Percentiles rank a stretch among this genome's conserved stretches.
Evolutionary conservation across 2,888 invertebrate genomes (phyloP).

Genomic region (Clepsis dumicolana): DNA sequence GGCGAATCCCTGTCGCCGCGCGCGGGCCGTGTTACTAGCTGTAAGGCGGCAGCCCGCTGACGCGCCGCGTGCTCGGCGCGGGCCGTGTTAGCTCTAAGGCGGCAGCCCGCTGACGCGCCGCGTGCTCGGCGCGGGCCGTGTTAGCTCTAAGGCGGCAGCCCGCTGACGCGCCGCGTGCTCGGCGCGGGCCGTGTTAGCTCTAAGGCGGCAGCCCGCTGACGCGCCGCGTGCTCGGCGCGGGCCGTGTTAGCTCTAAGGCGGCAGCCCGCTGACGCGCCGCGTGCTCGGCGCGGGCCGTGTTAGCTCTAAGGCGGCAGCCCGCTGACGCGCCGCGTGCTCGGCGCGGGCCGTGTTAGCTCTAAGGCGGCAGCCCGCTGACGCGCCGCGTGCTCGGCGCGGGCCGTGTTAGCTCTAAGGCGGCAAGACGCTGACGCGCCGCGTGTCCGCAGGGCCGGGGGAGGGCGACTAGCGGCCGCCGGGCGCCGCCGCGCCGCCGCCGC

Average conservation of each 20-base stretch:
- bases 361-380: too few species aligned
- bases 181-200: slow-evolving; percentile 14
- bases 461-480: slow-evolving; percentile 29
- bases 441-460: slow-evolving; percentile 50
- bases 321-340: slow-evolving; percentile 45
- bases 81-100: neutral
- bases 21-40: neutral
- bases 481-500: slow-evolving; percentile 8
- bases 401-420: neutral
- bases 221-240: slow-evolving; percentile 46
- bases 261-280: slow-evolving; percentile 30
- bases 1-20: neutral
- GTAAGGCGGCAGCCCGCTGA: slow-evolving; percentile 7
- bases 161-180: slow-evolving; percentile 44
- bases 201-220: slow-evolving; percentile 14
- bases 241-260: neutral
- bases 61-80: slow-evolving; percentile 46
- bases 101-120: slow-evolving; percentile 29
- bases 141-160: neutral
- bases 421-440: slow-evolving; percentile 34
- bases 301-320: neutral
- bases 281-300: slow-evolving; percentile 46
- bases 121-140: slow-evolving; percentile 46
- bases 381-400: too few species aligned
- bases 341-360: too few species aligned